Evolutionary conservation across 2,113 vertebrate genomes (phyloP).

Genomic region (Sturnira hondurensis): DNA sequence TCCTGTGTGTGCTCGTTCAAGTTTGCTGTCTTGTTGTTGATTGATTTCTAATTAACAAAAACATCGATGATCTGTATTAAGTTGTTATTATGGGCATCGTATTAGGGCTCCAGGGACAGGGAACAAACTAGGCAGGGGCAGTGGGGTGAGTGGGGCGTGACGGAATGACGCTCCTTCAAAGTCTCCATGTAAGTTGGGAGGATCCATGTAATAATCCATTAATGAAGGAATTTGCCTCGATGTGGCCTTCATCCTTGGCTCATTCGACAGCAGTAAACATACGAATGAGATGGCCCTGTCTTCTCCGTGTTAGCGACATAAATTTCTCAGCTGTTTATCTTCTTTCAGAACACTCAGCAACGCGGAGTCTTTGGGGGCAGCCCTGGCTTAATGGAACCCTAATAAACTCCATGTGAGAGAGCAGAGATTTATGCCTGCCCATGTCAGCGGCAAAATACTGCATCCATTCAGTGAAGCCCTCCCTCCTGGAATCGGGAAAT

Average conservation of each 20-base stretch:
- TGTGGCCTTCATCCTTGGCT: neutral
- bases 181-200: neutral
- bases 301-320: neutral
- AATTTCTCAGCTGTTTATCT: neutral
- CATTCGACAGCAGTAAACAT: rapidly evolving
- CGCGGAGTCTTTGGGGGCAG: neutral
- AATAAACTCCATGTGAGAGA: neutral
- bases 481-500: neutral
- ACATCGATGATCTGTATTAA: neutral
- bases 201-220: neutral
- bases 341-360: neutral
- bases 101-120: neutral
- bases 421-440: neutral
- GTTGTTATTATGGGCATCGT: neutral
- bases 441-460: neutral
- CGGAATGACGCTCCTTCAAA: neutral
- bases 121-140: neutral
- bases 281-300: neutral
- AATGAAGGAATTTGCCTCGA: neutral
- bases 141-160: neutral
- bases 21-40: neutral
- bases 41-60: slow-evolving; percentile 52
- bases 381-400: neutral
- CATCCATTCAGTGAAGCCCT: neutral
- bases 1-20: neutral